These are phyloP conservation scores for Lacerta bilineata DNA, from an alignment of 2,797 vertebrate species.

Conservation along the genomic window DNA sequence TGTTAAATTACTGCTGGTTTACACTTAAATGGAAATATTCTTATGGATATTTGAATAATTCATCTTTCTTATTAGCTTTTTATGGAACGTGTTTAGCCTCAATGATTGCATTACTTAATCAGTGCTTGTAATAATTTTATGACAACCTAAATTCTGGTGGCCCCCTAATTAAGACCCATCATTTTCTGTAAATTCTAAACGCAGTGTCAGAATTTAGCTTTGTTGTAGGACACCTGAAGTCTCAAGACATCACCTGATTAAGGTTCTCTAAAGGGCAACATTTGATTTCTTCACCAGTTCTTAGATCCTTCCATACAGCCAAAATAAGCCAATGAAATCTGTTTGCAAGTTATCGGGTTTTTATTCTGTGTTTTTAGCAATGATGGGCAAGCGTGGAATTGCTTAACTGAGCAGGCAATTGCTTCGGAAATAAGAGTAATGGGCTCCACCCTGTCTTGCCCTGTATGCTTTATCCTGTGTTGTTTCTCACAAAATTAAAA, in stretches of 20 bases:
- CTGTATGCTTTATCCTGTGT: not conserved
- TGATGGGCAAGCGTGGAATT: not conserved
- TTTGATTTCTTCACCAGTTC: constrained; percentile 22
- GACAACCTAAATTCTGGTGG: constrained; percentile 34
- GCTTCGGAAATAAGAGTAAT: not conserved
- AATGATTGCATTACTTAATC: constrained; percentile 49
- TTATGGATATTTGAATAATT: constrained; percentile 57
- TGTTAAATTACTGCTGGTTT: constrained; percentile 42
- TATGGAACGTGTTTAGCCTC: constrained; percentile 44
- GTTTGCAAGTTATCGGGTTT: not conserved
- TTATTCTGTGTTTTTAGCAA: constrained; percentile 9
- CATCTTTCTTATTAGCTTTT: constrained; percentile 33
- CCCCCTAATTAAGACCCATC: constrained; percentile 39
- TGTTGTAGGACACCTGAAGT: constrained; percentile 4
- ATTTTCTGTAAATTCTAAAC: not conserved
- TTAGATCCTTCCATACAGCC: not conserved
- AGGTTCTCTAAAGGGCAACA: not conserved
- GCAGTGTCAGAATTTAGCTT: constrained; percentile 1
- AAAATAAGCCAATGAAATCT: not conserved
- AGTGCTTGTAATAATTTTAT: constrained; percentile 50
- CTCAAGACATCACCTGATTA: not conserved
- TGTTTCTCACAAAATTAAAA: not conserved
- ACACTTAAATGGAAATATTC: constrained; percentile 60
- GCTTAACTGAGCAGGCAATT: not conserved
- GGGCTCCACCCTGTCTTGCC: not conserved